A percentile compares a stretch with the other conserved stretches of the same genome.
These are phyloP conservation scores for Pocillopora verrucosa DNA, from an alignment of 64 coral and sea anemone species.

Conservation along the genomic window DNA sequence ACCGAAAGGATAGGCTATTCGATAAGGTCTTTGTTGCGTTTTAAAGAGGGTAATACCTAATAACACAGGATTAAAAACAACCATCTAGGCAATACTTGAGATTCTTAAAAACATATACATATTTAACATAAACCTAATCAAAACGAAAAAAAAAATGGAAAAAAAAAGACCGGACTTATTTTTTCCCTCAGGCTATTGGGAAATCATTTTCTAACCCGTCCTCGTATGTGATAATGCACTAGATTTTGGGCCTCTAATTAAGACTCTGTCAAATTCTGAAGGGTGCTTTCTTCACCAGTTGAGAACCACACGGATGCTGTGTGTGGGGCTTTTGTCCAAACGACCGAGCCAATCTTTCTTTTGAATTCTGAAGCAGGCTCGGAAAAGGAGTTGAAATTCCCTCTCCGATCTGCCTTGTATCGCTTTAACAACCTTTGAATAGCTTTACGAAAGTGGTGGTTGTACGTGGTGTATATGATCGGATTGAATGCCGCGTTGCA, in stretches of 20 bases:
- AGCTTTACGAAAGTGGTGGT: conserved; percentile 77
- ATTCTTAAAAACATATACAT: too few relatives aligned
- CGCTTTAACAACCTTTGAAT: conserved; percentile 52
- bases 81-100: too few relatives aligned
- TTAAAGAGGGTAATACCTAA: background rate
- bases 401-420: conserved; percentile 43
- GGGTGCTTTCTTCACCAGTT: background rate
- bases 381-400: conserved; percentile 26
- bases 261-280: background rate
- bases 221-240: background rate
- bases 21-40: background rate
- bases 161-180: background rate
- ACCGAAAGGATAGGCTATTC: background rate
- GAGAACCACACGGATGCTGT: background rate
- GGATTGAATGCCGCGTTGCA: conserved; percentile 81
- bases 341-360: too few relatives aligned
- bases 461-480: conserved; percentile 84
- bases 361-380: background rate
- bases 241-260: background rate
- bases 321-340: background rate
- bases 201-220: background rate
- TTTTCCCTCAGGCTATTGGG: background rate
- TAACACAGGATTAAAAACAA: too few relatives aligned
- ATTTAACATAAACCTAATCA: background rate
- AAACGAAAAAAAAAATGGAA: background rate